Conservation (phyloP, 2,113 vertebrate species). For the Callipepla californica region DNA sequence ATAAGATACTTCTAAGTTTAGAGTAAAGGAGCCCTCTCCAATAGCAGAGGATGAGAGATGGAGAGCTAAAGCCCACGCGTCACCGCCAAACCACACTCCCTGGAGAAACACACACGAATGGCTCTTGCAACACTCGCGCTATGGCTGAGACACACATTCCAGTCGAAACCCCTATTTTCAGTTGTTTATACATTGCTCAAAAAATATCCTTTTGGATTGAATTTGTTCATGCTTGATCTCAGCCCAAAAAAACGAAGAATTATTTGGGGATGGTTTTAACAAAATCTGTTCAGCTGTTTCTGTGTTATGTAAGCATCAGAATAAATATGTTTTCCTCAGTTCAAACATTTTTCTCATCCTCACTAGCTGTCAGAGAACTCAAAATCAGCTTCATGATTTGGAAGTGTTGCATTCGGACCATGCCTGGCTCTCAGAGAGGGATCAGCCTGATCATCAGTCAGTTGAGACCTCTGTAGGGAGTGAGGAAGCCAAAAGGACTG, state of each 20-base stretch:
- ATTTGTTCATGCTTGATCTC: slow-evolving; percentile 69
- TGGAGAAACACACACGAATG: slow-evolving; percentile 27
- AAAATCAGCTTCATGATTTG: slow-evolving; percentile 36
- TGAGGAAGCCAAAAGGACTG: not conserved
- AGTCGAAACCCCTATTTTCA: slow-evolving; percentile 67
- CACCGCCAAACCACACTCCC: slow-evolving; percentile 59
- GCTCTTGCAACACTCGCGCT: slow-evolving; percentile 65
- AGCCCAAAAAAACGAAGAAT: slow-evolving; percentile 43
- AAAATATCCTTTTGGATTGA: slow-evolving; percentile 68
- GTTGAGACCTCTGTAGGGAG: not conserved
- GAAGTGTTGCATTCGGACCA: slow-evolving; percentile 3
- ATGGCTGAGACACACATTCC: slow-evolving; percentile 67
- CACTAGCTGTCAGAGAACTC: slow-evolving; percentile 41
- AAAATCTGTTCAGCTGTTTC: slow-evolving; percentile 64
- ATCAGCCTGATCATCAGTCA: not conserved
- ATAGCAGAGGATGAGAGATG: slow-evolving; percentile 39
- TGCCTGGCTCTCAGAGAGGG: not conserved
- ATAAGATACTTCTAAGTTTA: slow-evolving; percentile 72
- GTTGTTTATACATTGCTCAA: slow-evolving; percentile 64
- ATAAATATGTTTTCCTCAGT: slow-evolving; percentile 70
- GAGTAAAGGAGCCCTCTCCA: slow-evolving; percentile 59
- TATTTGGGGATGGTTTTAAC: slow-evolving; percentile 68
- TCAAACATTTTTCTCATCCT: slow-evolving; percentile 46
- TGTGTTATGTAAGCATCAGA: slow-evolving; percentile 69
- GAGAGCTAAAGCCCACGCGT: not conserved